These are phyloP conservation scores for Emys orbicularis DNA, from an alignment of 2,797 vertebrate genomes.

Conservation along the genomic window DNA sequence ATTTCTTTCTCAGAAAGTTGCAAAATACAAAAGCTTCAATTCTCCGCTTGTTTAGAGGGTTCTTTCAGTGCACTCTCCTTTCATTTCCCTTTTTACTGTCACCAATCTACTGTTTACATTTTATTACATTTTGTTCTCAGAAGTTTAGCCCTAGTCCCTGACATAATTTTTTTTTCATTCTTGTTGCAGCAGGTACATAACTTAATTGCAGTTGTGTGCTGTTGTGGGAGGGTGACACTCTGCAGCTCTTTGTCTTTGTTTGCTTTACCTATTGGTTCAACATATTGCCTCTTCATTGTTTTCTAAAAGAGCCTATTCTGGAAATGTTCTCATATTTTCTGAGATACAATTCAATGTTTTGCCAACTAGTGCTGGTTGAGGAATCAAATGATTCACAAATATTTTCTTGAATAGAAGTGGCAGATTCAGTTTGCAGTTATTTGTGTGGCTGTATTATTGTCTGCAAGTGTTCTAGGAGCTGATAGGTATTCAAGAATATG, in stretches of 20 bases:
- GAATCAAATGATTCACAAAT: background rate
- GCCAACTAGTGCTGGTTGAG: background rate
- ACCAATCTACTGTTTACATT: background rate
- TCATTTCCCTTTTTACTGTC: background rate
- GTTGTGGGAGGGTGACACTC: background rate
- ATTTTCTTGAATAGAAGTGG: background rate
- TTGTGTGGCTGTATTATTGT: background rate
- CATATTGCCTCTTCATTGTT: background rate
- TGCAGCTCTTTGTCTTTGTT: background rate
- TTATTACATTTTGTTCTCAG: background rate
- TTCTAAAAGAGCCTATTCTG: background rate
- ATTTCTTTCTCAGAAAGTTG: background rate
- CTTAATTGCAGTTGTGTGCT: background rate
- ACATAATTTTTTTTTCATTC: background rate
- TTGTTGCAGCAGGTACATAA: background rate
- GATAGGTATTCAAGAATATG: background rate
- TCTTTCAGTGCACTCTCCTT: background rate
- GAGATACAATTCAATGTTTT: background rate
- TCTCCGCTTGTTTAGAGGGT: background rate
- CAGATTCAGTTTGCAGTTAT: background rate
- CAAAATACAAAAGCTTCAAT: background rate
- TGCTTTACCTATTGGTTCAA: fast-evolving
- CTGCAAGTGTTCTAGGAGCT: background rate
- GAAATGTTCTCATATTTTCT: background rate
- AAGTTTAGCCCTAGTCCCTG: background rate